Evolutionary conservation across 2,797 vertebrate species (phyloP).

Genomic region (Valencia hispanica): DNA sequence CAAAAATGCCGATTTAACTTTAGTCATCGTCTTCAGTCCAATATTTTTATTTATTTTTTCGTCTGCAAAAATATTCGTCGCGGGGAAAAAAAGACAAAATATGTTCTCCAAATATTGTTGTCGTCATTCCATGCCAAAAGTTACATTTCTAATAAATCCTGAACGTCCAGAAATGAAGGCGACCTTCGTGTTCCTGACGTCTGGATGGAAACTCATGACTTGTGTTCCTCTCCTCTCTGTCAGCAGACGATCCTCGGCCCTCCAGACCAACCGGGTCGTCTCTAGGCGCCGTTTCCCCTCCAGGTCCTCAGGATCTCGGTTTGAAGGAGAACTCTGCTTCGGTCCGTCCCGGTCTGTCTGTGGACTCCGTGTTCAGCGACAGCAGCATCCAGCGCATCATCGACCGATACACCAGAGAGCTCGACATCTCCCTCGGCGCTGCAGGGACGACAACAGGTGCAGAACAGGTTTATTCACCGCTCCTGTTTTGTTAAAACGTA

Average conservation of each 20-base stretch:
- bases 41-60: too few relatives aligned
- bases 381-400: conserved; percentile 74
- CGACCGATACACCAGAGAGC: conserved; percentile 73
- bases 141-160: too few relatives aligned
- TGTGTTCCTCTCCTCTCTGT: not conserved
- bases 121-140: too few relatives aligned
- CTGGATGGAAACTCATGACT: not conserved
- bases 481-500: too few relatives aligned
- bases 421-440: conserved; percentile 68
- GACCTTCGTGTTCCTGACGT: too few relatives aligned
- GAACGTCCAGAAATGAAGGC: too few relatives aligned
- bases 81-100: too few relatives aligned
- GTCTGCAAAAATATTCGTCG: too few relatives aligned
- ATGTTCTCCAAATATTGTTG: too few relatives aligned
- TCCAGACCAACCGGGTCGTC: not conserved
- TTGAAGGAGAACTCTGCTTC: not conserved
- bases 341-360: not conserved
- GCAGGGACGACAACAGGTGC: conserved; percentile 56
- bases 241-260: conserved; percentile 34
- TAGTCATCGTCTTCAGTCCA: too few relatives aligned
- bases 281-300: not conserved
- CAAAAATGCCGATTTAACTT: too few relatives aligned
- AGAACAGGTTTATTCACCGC: not conserved
- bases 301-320: not conserved
- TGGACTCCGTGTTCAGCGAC: conserved; percentile 44